phyloP scores from a whole-genome alignment of 2,888 invertebrate species.

The Oligia strigilis region DNA sequence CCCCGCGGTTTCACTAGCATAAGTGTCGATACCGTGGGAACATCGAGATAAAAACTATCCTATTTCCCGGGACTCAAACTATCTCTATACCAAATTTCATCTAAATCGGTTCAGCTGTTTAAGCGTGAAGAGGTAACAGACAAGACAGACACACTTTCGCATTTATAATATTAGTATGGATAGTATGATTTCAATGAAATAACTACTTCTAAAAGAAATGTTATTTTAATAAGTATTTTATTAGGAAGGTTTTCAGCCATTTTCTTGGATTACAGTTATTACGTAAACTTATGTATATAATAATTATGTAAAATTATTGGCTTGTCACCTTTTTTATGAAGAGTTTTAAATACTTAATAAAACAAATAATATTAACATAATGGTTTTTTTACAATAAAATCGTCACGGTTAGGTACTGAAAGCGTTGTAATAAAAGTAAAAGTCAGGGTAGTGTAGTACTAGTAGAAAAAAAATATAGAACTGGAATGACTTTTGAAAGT shows the following conservation, averaged over 20 bases:
- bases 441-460: not conserved
- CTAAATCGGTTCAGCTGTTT: too few relatives aligned
- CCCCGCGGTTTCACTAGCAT: too few relatives aligned
- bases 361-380: not conserved
- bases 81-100: too few relatives aligned
- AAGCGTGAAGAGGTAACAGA: too few relatives aligned
- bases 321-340: not conserved
- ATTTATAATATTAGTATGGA: too few relatives aligned
- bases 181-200: not conserved
- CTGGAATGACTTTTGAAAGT: not conserved
- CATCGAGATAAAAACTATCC: too few relatives aligned
- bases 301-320: not conserved
- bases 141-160: too few relatives aligned
- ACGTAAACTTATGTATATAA: too few relatives aligned
- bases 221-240: not conserved
- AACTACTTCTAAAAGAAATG: not conserved
- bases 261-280: not conserved
- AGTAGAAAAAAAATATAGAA: not conserved
- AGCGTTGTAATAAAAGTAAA: not conserved
- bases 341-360: not conserved
- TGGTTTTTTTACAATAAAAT: not conserved
- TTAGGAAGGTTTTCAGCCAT: not conserved
- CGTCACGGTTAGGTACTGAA: not conserved
- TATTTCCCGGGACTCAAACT: too few relatives aligned
- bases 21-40: too few relatives aligned